Evolutionary conservation across 2,113 vertebrate species (phyloP), one percentile per base, ranked within the genome.

Genomic region (Manacus vitellinus): DNA sequence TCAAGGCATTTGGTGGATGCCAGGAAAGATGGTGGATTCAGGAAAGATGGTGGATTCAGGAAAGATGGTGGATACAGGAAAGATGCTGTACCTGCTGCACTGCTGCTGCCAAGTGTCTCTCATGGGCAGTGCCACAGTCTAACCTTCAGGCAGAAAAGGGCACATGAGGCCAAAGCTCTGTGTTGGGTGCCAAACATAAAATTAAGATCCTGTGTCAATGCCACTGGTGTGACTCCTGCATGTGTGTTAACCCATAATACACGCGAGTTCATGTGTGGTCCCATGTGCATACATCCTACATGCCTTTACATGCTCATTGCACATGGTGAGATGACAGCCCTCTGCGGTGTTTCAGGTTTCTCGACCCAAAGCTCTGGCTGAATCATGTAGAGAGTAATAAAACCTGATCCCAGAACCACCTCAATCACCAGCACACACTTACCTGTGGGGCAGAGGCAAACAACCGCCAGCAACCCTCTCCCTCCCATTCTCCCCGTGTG

Each of bases 161-260:
- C 5, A 62, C 8, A 16, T 28, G 28, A 72, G 14, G 10, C 23
- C 35, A 81, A 67, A 84, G 17, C 14, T 75, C 74, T 76, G 37
- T 25, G 14, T 80, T 63, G 27, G 24, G 20, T 75, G 27, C 10
- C 35, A 61, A 85, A 76, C 0, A 0, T 16, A 15, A 85, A 37
- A 20, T 19, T 14, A 37, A 67, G 66, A 52, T 9, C 25, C 33
- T 68, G 13, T 44, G 70, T 6, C 62, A 54, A 12, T 58, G 31
- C 8, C 71, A 17, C 6, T 43, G 52, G 20, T 79, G 41, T 65
- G 74, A 28, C 10, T 58, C 23, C 35, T 56, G 47, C 16, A 23
- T 0, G 0, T 7, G 0, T 1, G 17, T 46, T 63, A 65, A 21
- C 20, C 49, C 4, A 1, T 16, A 61, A 21, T 10, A 33, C 30